Base-by-base conservation (phyloP, 2,888 invertebrate genomes). In the Tetanocera ferruginea region DNA sequence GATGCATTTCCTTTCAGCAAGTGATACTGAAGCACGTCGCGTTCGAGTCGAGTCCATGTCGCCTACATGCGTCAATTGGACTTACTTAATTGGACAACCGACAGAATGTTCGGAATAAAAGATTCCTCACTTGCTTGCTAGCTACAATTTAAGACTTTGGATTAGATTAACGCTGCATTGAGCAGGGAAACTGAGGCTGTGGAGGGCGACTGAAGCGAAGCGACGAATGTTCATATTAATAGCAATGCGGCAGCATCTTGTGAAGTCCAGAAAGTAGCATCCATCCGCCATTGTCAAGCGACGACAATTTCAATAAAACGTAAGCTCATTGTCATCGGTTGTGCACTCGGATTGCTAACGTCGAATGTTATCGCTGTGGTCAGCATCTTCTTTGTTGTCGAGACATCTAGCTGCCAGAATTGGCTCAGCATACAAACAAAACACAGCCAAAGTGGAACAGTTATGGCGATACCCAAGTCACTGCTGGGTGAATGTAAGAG, bases 301-400 rank as follows among this genome's bases (percentile, higher is more conserved):
- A 49, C 51, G 19, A 75, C 75, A 72, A 72, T 72, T 72, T 72
- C 72, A 75, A 75, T 67, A 37, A 66, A 34, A 23, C 55, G 55
- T n/a, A 28, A 51, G 23, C 49, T 74, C 62, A 51, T 74, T 51
- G 74, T 64, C 11, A 37, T 55, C 37, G 23, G 64, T 62, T 34
- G 64, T 67, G 64, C 52, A 66, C 66, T 70, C 67, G 76, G 37
- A 43, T 28, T 70, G 70, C 51, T 34, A 31, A 55, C 73, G 73
- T 62, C 49, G 73, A 34, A 66, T 73, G 57, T 43, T 78, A 70
- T 78, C 78, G 55, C 49, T 75, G 85, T 82, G 85, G 85, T 85
- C 86, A 85, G 86, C 85, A 85, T 79, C 80, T 86, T 86, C 85
- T 86, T 85, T 85, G 85, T 85, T 83, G 25, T 76, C 60, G 49